These are phyloP conservation scores for Elysia crispata DNA, from an alignment of 2,888 invertebrate genomes.

Conservation along the genomic window DNA sequence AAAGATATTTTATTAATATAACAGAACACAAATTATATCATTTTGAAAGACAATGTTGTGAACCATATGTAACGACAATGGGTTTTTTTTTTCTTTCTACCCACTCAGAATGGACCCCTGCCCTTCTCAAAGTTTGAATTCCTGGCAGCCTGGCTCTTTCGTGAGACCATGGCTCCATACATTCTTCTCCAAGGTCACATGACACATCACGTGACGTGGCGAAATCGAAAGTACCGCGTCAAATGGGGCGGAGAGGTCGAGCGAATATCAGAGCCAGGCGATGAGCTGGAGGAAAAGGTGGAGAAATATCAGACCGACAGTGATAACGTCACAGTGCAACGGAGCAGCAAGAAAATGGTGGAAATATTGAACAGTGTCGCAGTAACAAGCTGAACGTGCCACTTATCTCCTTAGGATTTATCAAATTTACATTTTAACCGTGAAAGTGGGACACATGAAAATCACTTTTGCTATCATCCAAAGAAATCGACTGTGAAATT, in stretches of 20 bases:
- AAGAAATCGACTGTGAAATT: too few species aligned
- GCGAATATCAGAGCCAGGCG: background rate
- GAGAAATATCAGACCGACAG: background rate
- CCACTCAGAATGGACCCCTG: conserved; percentile 90
- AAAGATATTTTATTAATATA: too few species aligned
- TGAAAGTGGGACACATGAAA: too few species aligned
- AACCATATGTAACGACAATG: too few species aligned
- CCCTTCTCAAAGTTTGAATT: conserved; percentile 97
- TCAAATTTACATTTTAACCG: too few species aligned
- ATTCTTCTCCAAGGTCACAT: conserved; percentile 91
- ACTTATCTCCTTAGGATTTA: background rate
- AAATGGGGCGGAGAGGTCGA: conserved; percentile 97
- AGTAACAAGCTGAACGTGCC: background rate
- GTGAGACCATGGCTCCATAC: conserved; percentile 93
- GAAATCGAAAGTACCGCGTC: conserved; percentile 89
- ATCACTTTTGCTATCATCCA: too few species aligned
- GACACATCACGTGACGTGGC: conserved; percentile 94
- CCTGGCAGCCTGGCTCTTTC: conserved; percentile 94
- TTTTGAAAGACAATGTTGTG: too few species aligned
- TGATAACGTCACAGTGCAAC: too few species aligned
- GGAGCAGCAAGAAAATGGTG: background rate
- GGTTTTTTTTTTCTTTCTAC: too few species aligned
- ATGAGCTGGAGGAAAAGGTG: background rate
- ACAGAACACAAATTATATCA: too few species aligned
- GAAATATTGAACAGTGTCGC: background rate